These are phyloP conservation scores for Xenopus petersii DNA, from an alignment of 2,797 vertebrate genomes.

Conservation along the genomic window DNA sequence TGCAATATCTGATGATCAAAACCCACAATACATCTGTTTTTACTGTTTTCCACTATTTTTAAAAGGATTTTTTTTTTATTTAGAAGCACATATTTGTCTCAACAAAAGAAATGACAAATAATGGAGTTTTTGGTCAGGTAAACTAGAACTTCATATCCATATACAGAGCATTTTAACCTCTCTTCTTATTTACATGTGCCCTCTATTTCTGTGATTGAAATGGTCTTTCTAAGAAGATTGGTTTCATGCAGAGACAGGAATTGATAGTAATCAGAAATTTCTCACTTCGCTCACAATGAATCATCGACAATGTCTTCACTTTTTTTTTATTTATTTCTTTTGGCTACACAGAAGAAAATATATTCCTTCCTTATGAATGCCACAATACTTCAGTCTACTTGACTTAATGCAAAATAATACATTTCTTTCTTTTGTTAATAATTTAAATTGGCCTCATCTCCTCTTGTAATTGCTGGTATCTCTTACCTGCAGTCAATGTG, in stretches of 20 bases:
- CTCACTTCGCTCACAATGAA: constrained; percentile 62
- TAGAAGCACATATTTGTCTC: constrained; percentile 21
- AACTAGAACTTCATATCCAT: constrained; percentile 65
- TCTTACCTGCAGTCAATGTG: constrained; percentile 24
- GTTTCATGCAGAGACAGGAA: constrained; percentile 68
- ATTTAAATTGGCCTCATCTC: constrained; percentile 17
- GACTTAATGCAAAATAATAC: constrained; percentile 39
- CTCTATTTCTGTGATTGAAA: constrained; percentile 71
- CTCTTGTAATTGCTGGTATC: constrained; percentile 36
- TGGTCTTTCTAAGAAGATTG: constrained; percentile 72
- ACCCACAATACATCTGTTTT: constrained; percentile 53
- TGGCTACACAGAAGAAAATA: constrained; percentile 30
- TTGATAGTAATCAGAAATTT: constrained; percentile 65
- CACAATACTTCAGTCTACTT: constrained; percentile 29
- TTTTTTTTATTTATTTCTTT: constrained; percentile 33
- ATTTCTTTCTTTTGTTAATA: constrained; percentile 35
- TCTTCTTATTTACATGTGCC: constrained; percentile 68
- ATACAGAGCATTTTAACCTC: constrained; percentile 66
- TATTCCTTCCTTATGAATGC: constrained; percentile 17
- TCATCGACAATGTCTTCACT: constrained; percentile 56
- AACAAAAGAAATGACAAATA: constrained; percentile 60
- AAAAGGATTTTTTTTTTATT: neutral
- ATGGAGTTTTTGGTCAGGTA: constrained; percentile 61
- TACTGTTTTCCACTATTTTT: constrained; percentile 17
- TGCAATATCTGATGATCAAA: constrained; percentile 20